Base-by-base conservation (phyloP, 2,113 vertebrate genomes). In the Struthio camelus region DNA sequence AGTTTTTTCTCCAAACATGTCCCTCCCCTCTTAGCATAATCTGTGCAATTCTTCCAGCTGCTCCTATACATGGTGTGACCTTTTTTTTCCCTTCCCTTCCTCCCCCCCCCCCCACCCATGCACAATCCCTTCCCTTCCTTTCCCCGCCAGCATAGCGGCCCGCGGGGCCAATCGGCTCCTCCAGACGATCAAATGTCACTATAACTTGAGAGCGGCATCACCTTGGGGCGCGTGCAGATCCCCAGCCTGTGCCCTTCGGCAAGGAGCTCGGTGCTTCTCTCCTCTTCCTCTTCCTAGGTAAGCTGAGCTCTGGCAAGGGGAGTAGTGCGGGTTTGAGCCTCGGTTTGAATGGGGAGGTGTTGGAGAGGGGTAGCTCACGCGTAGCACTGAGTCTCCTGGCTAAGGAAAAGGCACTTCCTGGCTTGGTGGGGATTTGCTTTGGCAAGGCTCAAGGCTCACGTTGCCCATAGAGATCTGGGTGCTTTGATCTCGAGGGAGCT, bases 171-270 rank as follows among this genome's bases (percentile, higher is more conserved):
- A 99, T 99, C 95, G 96, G 98, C 95, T 97, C 81, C 92, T 91
- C 90, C 97, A 97, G 96, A 53, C 88, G 98, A 98, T 99, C 98
- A 84, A 97, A 97, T 99, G 98, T 99, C 98, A 97, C 97, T 98
- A 99, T 98, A 99, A 98, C 98, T 98, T 72, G 97, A 97, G 98
- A 98, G 96, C 93, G 86, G 94, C 97, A 96, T 97, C 97, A 97
- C 97, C 71, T 87, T 85, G 97, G 91, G 69, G 67, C 61, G 95
- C 94, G 95, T 8, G 94, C 97, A 98, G 97, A 97, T 93, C 96
- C 96, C 88, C 98, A 96, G 96, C 98, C 96, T 30, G 85, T 97
- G 96, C 97, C 94, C 97, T 95, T 97, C 91, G n/a, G 59, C 96
- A 94, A 95, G 98, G 97, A 98, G 97, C 97, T 98, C 90, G 9